Conservation (phyloP, 2,888 invertebrate species). For the Theristus sp. region DNA sequence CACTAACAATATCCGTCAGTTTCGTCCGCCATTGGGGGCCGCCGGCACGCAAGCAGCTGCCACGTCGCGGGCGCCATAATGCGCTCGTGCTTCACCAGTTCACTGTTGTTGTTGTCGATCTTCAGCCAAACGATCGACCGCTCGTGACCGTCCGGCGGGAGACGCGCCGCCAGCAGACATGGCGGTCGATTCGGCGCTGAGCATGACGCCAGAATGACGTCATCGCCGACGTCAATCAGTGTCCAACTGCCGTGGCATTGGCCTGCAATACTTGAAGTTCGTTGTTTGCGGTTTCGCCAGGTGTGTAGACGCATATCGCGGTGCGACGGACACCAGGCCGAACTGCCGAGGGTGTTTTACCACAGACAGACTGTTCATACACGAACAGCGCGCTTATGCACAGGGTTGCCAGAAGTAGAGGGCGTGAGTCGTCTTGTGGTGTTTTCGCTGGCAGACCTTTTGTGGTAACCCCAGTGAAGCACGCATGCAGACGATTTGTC, state of each 20-base stretch:
- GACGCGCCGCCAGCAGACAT: conserved; percentile 12
- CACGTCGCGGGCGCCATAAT: not conserved
- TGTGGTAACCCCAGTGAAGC: too few species aligned
- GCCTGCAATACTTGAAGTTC: conserved; percentile 2
- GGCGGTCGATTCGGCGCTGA: conserved; percentile 20
- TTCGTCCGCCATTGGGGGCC: not conserved
- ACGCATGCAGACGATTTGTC: too few species aligned
- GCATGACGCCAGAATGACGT: conserved; percentile 15
- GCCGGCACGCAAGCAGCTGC: not conserved
- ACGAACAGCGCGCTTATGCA: not conserved
- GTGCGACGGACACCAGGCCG: too few species aligned
- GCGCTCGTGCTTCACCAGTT: not conserved
- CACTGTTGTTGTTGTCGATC: not conserved
- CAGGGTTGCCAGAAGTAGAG: too few species aligned
- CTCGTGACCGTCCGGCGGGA: conserved; percentile 9
- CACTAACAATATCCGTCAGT: not conserved
- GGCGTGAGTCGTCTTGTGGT: too few species aligned
- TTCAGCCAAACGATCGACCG: not conserved
- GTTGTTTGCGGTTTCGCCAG: too few species aligned
- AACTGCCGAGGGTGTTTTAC: too few species aligned
- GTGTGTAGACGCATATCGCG: not conserved
- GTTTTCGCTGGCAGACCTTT: too few species aligned
- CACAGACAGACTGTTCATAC: too few species aligned
- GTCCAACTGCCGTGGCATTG: conserved; percentile 10
- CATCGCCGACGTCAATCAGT: conserved; percentile 16